Percentiles rank a stretch among this genome's conserved stretches.
Conservation (phyloP, 1,140 invertebrate species). For the Semibalanus balanoides region DNA sequence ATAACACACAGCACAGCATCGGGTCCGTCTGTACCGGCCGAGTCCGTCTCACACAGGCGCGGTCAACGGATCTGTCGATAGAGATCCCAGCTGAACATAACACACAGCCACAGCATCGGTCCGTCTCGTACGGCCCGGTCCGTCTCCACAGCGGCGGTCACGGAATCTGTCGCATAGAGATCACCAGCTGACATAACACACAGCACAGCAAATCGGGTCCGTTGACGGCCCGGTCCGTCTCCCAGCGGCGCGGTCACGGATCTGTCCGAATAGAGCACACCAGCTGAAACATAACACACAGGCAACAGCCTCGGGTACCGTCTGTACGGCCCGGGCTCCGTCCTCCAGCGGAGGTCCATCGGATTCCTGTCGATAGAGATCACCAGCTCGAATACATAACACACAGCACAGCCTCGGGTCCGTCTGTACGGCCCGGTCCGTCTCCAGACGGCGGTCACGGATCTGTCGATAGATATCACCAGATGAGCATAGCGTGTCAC, state of each 20-base stretch:
- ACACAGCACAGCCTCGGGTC: slow-evolving; percentile 33
- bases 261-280: neutral
- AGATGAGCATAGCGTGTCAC: no score
- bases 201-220: no score
- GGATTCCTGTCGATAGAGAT: neutral
- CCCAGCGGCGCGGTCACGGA: neutral
- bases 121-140: neutral
- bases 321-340: neutral
- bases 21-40: neutral
- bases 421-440: neutral
- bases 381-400: no score
- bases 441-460: neutral
- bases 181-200: no score
- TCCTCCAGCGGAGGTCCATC: neutral
- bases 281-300: no score
- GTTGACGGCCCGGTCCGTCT: neutral
- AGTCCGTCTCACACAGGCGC: neutral
- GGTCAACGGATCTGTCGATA: neutral
- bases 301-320: no score
- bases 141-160: neutral
- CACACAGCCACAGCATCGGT: no score
- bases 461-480: neutral
- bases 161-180: neutral
- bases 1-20: no score
- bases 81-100: no score